Evolutionary conservation across 2,113 vertebrate species (phyloP), one percentile per base, ranked within the genome.

Genomic region (Beaufortia kweichowensis): DNA sequence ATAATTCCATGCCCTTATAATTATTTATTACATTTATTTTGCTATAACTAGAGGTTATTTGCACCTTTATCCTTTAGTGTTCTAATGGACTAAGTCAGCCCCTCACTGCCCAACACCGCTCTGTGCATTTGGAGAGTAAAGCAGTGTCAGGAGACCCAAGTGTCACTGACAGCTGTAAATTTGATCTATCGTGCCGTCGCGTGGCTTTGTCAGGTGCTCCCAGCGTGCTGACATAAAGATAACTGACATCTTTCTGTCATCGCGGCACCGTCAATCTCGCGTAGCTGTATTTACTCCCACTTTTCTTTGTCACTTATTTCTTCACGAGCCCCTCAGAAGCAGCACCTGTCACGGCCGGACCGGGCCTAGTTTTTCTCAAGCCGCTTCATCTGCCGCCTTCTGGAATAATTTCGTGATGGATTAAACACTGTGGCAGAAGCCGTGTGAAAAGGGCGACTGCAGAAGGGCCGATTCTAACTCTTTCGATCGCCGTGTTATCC

Each of bases 161-260:
- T 74, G 72, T 85, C 88, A 79, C 75, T 81, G 79, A 84, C 79
- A 88, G 84, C 87, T 86, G 85, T 87, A 84, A 88, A 84, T 82
- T 80, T 88, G 86, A 91, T 92, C 85, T 89, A 87, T 88, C 78
- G 78, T 87, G 63, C 87, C 88, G 88, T 89, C 88, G 79, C 80
- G 83, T 41, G 9, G 48, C 81, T 78, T 84, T 89, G 87, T 88
- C 90, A 90, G 90, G 86, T 88, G 78, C 72, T 76, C 48, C 28
- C 65, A 87, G 68, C 69, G 31, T 83, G 79, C 79, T 86, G 88
- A 86, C 80, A 79, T 79, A 73, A 83, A 79, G 86, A 82, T 83
- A 90, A 89, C 84, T 87, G 91, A 86, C 89, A 64, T 84, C 81
- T 86, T 68, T 39, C 86, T 86, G 56, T 75, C 79, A 75, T 85